phyloP scores from a whole-genome alignment of 2,113 vertebrate genomes.

The Lepus europaeus region DNA sequence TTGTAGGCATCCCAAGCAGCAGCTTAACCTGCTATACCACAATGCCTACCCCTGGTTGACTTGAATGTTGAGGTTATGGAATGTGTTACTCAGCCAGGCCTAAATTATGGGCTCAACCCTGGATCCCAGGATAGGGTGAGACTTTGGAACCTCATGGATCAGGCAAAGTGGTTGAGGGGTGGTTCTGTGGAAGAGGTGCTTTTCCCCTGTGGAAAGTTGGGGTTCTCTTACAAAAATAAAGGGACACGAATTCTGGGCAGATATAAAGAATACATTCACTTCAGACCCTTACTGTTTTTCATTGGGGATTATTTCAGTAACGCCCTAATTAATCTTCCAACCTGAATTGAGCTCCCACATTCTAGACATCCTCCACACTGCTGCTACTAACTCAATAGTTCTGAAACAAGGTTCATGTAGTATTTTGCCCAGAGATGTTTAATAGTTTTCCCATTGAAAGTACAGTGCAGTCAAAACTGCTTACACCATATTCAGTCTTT shows the following conservation, averaged over 20 bases:
- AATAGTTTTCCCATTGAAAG: conserved; percentile 36
- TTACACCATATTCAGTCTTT: neutral
- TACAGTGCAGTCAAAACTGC: neutral
- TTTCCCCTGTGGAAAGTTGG: neutral
- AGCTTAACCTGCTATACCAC: too few relatives aligned
- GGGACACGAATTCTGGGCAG: conserved; percentile 8
- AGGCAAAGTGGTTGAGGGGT: neutral
- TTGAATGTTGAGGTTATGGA: neutral
- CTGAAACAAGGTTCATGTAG: conserved; percentile 6
- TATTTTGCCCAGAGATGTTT: conserved; percentile 46
- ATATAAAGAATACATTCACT: neutral
- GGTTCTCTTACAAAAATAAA: conserved; percentile 54
- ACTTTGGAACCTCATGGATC: neutral
- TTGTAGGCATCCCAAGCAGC: too few relatives aligned
- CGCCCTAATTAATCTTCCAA: neutral
- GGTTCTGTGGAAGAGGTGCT: neutral
- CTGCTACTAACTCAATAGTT: conserved; percentile 16
- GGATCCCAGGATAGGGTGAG: neutral
- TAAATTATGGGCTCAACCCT: neutral
- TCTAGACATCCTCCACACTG: neutral
- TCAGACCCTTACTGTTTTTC: neutral
- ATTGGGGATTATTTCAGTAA: neutral
- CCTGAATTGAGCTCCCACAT: neutral
- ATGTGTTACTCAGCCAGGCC: neutral
- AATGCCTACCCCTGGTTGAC: neutral